Evolutionary conservation across 1,140 invertebrate genomes (phyloP).

Genomic region (Paracyclopina nana): DNA sequence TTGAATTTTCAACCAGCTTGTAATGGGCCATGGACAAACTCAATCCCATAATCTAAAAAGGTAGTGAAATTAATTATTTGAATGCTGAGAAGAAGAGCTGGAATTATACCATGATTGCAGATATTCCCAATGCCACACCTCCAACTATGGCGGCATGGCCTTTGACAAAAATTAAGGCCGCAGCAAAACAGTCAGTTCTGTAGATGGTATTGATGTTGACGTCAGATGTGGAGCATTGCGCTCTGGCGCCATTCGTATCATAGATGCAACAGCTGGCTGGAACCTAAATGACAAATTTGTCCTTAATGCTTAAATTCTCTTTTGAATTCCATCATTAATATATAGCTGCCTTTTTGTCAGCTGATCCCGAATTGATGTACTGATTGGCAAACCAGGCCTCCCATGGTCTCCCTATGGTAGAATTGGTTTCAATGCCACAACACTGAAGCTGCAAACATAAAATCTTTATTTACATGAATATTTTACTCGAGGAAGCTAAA

Average conservation of each 20-base stretch:
- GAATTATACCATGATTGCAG: neutral
- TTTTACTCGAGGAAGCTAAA: neutral
- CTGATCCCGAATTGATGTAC: neutral
- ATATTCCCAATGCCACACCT: neutral
- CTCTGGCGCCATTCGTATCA: neutral
- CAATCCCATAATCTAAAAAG: neutral
- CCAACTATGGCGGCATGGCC: neutral
- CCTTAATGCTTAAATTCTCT: too few relatives aligned
- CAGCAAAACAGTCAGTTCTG: neutral
- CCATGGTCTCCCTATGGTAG: neutral
- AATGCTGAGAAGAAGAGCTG: neutral
- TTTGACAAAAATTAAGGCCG: conserved; percentile 1
- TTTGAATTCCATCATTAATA: too few relatives aligned
- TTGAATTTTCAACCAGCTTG: neutral
- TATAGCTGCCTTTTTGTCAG: too few relatives aligned
- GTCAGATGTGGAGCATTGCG: neutral
- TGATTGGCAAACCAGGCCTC: neutral
- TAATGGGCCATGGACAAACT: neutral
- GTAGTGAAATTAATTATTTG: neutral
- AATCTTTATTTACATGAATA: neutral
- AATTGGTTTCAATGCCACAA: neutral
- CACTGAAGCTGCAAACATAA: neutral
- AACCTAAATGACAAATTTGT: neutral
- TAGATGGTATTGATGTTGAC: neutral
- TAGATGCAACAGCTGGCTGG: neutral